Conservation (phyloP, 2,797 vertebrate genomes). For the Helicolenus hilgendorfi region DNA sequence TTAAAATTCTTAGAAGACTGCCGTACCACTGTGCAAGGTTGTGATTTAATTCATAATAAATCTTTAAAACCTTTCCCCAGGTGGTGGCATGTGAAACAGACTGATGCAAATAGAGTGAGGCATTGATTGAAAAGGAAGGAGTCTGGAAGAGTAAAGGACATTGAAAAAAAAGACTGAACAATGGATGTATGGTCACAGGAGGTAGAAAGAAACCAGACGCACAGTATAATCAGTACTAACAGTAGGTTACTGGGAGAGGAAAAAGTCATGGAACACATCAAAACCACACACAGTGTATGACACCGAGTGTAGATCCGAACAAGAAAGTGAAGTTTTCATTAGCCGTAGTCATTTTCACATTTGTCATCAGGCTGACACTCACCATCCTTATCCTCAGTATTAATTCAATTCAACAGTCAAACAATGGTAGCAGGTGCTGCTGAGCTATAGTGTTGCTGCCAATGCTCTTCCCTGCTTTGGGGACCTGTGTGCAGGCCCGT, state of each 20-base stretch:
- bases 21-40: background rate
- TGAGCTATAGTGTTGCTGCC: background rate
- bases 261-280: background rate
- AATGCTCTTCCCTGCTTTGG: background rate
- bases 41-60: conserved; percentile 44
- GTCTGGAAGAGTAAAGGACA: background rate
- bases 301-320: background rate
- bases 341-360: background rate
- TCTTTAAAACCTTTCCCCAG: conserved; percentile 33
- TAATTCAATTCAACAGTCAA: background rate
- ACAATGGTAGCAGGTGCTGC: background rate
- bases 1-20: conserved; percentile 1
- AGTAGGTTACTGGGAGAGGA: background rate
- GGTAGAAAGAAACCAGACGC: background rate
- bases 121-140: conserved; percentile 31
- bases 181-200: background rate
- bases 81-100: conserved; percentile 6
- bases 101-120: conserved; percentile 22
- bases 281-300: background rate
- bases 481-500: background rate
- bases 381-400: background rate
- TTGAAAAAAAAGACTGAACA: background rate
- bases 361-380: background rate
- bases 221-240: background rate
- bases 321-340: background rate